These are phyloP conservation scores for Echinarachnius parma DNA, from an alignment of 53 echinoderm and acorn worm species.

Conservation along the genomic window DNA sequence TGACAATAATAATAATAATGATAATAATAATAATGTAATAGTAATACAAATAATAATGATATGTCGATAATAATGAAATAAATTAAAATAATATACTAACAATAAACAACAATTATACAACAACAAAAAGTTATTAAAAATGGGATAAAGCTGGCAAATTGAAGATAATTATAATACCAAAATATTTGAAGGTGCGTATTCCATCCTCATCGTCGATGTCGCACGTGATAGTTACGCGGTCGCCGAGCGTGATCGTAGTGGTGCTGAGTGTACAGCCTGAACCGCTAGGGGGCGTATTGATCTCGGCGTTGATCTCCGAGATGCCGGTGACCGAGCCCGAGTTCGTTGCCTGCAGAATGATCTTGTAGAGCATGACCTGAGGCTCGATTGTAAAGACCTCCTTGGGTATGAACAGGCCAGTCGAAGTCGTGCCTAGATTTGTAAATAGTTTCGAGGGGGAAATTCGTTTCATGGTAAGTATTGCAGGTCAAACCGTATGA, in stretches of 20 bases:
- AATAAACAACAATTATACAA: no score
- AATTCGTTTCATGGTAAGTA: background rate
- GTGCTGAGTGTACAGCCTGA: conserved; percentile 26
- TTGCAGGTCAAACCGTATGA: no score
- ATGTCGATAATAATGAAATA: no score
- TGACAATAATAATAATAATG: no score
- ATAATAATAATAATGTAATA: no score
- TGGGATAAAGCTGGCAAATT: no score
- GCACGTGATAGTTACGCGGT: conserved; percentile 26
- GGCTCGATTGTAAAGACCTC: conserved; percentile 9
- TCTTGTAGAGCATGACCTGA: conserved; percentile 1
- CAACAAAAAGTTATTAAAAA: no score
- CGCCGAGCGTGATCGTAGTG: conserved; percentile 21
- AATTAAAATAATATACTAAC: no score
- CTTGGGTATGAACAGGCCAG: conserved; percentile 23
- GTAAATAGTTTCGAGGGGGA: background rate
- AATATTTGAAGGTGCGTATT: conserved; percentile 12
- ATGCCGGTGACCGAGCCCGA: conserved; percentile 13
- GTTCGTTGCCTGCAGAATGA: conserved; percentile 12
- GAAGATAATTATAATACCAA: conserved; percentile 13
- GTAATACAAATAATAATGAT: no score
- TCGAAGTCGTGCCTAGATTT: background rate
- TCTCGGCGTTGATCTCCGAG: conserved; percentile 27
- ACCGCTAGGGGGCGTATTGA: conserved; percentile 47
- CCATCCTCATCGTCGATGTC: conserved; percentile 45